Evolutionary conservation across 2,888 invertebrate genomes (phyloP).

Genomic region (Epinotia ramella): DNA sequence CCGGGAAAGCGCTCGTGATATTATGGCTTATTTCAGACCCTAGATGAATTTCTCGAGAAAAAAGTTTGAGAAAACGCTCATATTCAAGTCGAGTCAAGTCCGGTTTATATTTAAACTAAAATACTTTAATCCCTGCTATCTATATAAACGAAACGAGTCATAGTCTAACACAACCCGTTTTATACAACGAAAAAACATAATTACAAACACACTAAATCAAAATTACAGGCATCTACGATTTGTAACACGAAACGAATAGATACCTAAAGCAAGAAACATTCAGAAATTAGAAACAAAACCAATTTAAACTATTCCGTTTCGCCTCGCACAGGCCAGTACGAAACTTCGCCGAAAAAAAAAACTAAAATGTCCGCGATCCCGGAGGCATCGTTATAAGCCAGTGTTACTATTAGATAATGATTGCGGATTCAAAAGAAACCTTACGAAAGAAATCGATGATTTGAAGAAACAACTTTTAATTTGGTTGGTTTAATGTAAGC

Average conservation of each 20-base stretch:
- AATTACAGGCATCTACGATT: constrained; percentile 22
- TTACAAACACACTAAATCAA: constrained; percentile 21
- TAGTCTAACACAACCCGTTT: background rate
- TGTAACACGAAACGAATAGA: constrained; percentile 38
- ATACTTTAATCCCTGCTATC: background rate
- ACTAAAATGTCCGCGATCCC: constrained; percentile 49
- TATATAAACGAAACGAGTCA: too few species aligned
- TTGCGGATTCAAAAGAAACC: constrained; percentile 52
- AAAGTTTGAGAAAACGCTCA: background rate
- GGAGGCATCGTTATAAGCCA: constrained; percentile 48
- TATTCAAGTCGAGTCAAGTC: background rate
- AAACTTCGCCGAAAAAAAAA: constrained; percentile 47
- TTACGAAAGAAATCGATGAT: constrained; percentile 53
- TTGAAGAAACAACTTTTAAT: constrained; percentile 54
- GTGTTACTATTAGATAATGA: constrained; percentile 54
- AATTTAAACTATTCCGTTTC: constrained; percentile 52
- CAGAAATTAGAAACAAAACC: constrained; percentile 53
- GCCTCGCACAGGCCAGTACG: constrained; percentile 49
- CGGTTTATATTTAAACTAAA: background rate
- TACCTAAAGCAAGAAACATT: constrained; percentile 43
- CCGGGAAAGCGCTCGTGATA: too few species aligned
- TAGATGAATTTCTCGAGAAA: too few species aligned
- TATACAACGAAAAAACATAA: background rate
- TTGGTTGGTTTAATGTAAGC: constrained; percentile 43
- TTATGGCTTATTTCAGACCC: too few species aligned